Evolutionary conservation across 1,140 invertebrate genomes (phyloP).

Genomic region (Papilio helenus): DNA sequence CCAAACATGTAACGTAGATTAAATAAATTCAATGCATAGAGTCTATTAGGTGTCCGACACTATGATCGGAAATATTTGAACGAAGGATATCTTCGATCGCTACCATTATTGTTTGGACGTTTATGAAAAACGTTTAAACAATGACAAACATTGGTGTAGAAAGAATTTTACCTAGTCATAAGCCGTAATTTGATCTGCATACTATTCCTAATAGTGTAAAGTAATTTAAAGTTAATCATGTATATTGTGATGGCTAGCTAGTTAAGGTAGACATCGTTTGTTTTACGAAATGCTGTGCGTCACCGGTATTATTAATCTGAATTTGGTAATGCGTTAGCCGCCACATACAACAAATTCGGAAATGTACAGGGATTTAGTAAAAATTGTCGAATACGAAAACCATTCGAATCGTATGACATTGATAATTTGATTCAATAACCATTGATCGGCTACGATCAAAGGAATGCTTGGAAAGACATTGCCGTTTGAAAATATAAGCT

Average conservation of each 20-base stretch:
- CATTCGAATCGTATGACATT: conserved; percentile 51
- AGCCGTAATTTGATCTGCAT: conserved; percentile 77
- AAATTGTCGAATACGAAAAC: conserved; percentile 59
- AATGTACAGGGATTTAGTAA: conserved; percentile 80
- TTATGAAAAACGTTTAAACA: conserved; percentile 47
- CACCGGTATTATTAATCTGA: conserved; percentile 44
- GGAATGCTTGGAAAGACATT: conserved; percentile 69
- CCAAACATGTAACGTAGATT: conserved; percentile 43
- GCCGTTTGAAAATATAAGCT: conserved; percentile 69
- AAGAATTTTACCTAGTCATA: conserved; percentile 81
- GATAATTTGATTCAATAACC: conserved; percentile 51
- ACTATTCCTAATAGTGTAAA: conserved; percentile 72
- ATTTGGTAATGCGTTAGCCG: conserved; percentile 53
- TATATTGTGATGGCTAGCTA: conserved; percentile 70
- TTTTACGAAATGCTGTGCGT: conserved; percentile 50
- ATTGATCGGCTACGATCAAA: conserved; percentile 49
- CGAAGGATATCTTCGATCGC: conserved; percentile 40
- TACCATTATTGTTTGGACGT: conserved; percentile 44
- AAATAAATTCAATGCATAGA: conserved; percentile 43
- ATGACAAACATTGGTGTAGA: conserved; percentile 62
- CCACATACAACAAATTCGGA: conserved; percentile 78
- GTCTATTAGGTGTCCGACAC: conserved; percentile 41
- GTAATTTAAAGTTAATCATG: conserved; percentile 69
- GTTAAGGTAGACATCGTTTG: conserved; percentile 56
- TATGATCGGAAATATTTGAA: conserved; percentile 40